Evolutionary conservation across 2,888 invertebrate genomes (phyloP).

Genomic region (Teinopalpus imperialis): DNA sequence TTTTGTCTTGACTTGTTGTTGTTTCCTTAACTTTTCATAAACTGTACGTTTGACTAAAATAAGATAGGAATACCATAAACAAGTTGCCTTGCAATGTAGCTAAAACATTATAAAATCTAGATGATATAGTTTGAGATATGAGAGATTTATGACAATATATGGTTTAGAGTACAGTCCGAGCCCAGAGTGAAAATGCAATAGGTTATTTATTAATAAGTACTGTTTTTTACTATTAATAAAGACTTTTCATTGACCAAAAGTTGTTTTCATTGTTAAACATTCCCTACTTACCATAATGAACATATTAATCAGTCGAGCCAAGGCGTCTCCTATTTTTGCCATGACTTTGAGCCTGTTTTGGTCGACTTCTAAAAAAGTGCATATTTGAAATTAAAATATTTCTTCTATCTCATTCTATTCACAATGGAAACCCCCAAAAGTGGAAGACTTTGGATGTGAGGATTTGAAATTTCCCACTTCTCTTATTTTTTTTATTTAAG

Average conservation of each 20-base stretch:
- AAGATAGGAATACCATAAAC: neutral
- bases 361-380: no score
- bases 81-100: constrained; percentile 17
- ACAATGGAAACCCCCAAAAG: no score
- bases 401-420: no score
- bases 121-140: neutral
- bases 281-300: no score
- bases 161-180: neutral
- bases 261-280: no score
- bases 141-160: neutral
- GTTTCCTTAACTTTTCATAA: neutral
- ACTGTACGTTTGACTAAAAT: neutral
- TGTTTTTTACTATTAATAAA: constrained; percentile 22
- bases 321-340: no score
- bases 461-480: no score
- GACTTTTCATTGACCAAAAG: constrained; percentile 13
- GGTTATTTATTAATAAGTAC: constrained; percentile 13
- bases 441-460: no score
- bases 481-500: no score
- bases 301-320: no score
- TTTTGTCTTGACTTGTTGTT: neutral
- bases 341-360: no score
- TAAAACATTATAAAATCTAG: neutral
- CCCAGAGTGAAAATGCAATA: constrained; percentile 12
- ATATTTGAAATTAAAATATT: no score